Evolutionary conservation across 2,888 invertebrate species (phyloP), one percentile per base, ranked within the genome.

Genomic region (Seira ritae): DNA sequence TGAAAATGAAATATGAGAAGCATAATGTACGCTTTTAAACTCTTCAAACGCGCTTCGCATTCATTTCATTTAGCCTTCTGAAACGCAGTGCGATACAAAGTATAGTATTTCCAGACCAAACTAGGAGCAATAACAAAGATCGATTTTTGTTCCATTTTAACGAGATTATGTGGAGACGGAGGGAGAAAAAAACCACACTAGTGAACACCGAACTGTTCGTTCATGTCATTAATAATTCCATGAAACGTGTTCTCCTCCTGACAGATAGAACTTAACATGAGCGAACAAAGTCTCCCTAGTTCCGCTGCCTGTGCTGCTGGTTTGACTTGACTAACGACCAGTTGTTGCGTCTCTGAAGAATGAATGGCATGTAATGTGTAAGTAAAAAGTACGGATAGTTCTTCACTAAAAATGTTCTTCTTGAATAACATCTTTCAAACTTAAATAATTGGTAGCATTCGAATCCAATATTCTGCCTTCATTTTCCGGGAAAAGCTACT

Each of bases 221-320:
- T 50, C 50, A 12, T 50, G 50, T 50, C 50, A 50, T 50, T 50
- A 50, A 50, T 50, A 50, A 50, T 50, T 50, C 50, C 50, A n/a
- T n/a, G 50, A 8, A 50, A 50, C 50, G 50, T 50, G 50, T n/a
- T 50, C 50, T 50, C 50, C 50, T 50, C 50, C 50, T 12, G 17
- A 50, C 50, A n/a, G 15, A 50, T 50, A 8, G 50, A n/a, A 8
- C 42, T n/a, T n/a, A n/a, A n/a, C n/a, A n/a, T n/a, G n/a, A 50
- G 12, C 50, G 17, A 50, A 50, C 50, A 42, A 4, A 42, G 42
- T 42, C 42, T 42, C 12, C 42, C 42, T n/a, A n/a, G n/a, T 31
- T 31, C 31, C 8, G 2, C 31, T 31, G 2, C 8, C 31, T 31
- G 31, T n/a, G n/a, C n/a, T n/a, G n/a, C n/a, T n/a, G 8, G 3